Evolutionary conservation across 64 coral and sea anemone genomes (phyloP).

Genomic region (Cladopsammia gracilis): DNA sequence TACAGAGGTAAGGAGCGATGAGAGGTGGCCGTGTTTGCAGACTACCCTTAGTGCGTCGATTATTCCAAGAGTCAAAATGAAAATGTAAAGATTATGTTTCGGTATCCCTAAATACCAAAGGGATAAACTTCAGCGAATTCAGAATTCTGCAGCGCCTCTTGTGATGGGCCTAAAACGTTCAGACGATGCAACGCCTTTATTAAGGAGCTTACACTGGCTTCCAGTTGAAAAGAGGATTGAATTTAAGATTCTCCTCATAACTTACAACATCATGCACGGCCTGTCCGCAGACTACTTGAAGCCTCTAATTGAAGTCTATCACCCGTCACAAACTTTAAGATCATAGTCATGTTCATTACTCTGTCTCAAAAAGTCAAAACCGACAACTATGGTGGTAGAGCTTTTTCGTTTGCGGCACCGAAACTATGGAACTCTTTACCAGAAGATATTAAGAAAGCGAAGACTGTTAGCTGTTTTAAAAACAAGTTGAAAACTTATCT

Average conservation of each 20-base stretch:
- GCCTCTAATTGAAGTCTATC: background rate
- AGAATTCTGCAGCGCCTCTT: background rate
- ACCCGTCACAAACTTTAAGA: background rate
- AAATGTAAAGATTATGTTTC: too few species aligned
- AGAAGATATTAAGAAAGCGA: background rate
- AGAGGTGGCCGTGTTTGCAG: too few species aligned
- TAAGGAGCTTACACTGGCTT: background rate
- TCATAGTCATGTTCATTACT: background rate
- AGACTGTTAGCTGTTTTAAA: background rate
- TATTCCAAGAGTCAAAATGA: too few species aligned
- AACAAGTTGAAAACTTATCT: too few species aligned
- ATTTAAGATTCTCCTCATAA: background rate
- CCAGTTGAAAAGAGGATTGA: background rate
- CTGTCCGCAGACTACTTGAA: background rate
- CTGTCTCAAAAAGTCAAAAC: background rate
- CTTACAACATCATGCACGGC: background rate
- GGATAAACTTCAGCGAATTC: background rate
- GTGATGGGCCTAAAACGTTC: background rate
- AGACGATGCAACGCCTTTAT: background rate
- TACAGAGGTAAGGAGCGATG: too few species aligned
- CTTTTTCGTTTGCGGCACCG: background rate
- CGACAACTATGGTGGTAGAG: background rate
- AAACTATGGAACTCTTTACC: background rate
- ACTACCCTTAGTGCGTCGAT: too few species aligned
- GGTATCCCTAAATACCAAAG: too few species aligned